phyloP scores from a whole-genome alignment of 2,888 invertebrate species.

The Mythimna albipuncta region DNA sequence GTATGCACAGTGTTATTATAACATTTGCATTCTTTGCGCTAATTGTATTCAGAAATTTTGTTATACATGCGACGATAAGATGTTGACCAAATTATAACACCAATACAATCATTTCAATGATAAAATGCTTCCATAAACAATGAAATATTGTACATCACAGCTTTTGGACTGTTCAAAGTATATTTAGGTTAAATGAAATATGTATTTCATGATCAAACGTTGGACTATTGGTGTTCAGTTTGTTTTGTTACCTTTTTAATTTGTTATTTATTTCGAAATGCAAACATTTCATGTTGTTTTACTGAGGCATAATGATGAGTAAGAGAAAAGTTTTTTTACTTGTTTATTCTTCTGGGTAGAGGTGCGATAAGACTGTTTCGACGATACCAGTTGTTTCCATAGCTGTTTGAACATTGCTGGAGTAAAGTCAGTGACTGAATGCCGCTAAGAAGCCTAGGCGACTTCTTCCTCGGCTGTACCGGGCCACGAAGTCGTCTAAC shows the following conservation, averaged over 20 bases:
- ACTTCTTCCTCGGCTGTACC: slow-evolving; percentile 28
- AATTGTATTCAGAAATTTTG: slow-evolving; percentile 48
- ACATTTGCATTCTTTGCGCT: slow-evolving; percentile 23
- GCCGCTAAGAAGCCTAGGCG: slow-evolving; percentile 19
- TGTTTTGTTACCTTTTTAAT: slow-evolving; percentile 47
- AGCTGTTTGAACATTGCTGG: slow-evolving; percentile 26
- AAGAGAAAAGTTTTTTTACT: slow-evolving; percentile 30
- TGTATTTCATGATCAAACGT: slow-evolving; percentile 7
- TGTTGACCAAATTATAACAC: slow-evolving; percentile 19
- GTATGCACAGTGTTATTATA: not conserved
- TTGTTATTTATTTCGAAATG: slow-evolving; percentile 49
- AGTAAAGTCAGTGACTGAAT: slow-evolving; percentile 16
- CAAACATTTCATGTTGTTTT: slow-evolving; percentile 40
- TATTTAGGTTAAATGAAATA: slow-evolving; percentile 21
- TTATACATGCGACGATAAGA: slow-evolving; percentile 14
- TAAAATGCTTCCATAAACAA: slow-evolving; percentile 9
- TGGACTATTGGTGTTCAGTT: slow-evolving; percentile 16
- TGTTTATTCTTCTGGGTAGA: slow-evolving; percentile 35
- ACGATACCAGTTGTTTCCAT: slow-evolving; percentile 30
- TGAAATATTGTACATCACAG: not conserved
- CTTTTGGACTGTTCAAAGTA: slow-evolving; percentile 2
- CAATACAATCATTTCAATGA: slow-evolving; percentile 20
- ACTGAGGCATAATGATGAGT: slow-evolving; percentile 34
- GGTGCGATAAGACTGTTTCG: slow-evolving; percentile 55
- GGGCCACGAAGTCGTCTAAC: slow-evolving; percentile 26